phyloP scores from a whole-genome alignment of 2,888 invertebrate species.

The Tetanocera ferruginea region DNA sequence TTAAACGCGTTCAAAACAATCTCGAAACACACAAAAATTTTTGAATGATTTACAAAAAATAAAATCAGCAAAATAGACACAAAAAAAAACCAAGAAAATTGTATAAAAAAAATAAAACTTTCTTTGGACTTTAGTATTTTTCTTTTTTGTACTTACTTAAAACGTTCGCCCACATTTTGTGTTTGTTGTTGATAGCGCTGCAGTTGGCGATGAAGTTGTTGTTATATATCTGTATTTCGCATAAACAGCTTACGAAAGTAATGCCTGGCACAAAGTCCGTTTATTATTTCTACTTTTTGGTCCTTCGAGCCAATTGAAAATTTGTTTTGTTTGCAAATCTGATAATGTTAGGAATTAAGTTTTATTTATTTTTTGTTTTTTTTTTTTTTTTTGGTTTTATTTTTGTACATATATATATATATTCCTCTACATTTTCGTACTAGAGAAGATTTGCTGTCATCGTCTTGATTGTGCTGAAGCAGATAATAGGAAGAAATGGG shows the following conservation, averaged over 20 bases:
- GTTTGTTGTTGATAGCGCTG: not conserved
- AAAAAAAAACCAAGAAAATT: no score
- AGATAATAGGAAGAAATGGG: not conserved
- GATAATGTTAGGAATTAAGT: slow-evolving; percentile 38
- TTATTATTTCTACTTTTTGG: slow-evolving; percentile 23
- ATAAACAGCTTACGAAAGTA: slow-evolving; percentile 25
- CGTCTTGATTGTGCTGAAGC: not conserved
- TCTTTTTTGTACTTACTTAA: no score
- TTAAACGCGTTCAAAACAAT: slow-evolving; percentile 5
- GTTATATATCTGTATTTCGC: not conserved
- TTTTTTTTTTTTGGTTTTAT: no score
- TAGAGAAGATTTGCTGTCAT: not conserved
- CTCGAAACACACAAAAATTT: not conserved
- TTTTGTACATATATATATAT: no score
- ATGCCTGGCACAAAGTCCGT: slow-evolving; percentile 13
- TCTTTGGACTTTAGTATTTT: not conserved
- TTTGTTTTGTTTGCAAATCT: slow-evolving; percentile 33
- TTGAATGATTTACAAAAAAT: not conserved
- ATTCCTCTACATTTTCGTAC: not conserved
- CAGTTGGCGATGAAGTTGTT: not conserved
- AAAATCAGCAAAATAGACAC: not conserved
- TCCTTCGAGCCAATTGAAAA: slow-evolving; percentile 31
- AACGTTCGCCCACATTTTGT: not conserved
- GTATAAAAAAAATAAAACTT: not conserved
- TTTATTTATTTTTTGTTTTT: not conserved